Percentiles rank a stretch among this genome's conserved stretches.
Evolutionary conservation across 1,140 invertebrate genomes (phyloP).

Genomic region (Lucilia sericata): DNA sequence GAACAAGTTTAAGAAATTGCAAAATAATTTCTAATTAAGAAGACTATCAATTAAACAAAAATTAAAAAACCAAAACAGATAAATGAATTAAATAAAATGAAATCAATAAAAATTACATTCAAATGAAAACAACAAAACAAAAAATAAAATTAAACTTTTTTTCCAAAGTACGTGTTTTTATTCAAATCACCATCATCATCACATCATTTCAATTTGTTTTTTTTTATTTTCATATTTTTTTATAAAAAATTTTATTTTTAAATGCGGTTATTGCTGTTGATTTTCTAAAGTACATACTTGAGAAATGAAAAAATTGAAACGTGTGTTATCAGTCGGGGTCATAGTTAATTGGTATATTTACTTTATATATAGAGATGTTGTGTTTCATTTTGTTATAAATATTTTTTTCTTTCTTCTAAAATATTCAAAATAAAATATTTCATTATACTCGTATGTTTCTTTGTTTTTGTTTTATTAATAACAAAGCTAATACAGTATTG

Average conservation of each 20-base stretch:
- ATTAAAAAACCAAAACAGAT: too few relatives aligned
- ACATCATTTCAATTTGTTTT: not conserved
- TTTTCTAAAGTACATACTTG: constrained; percentile 21
- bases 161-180: constrained; percentile 13
- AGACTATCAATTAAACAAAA: constrained; percentile 20
- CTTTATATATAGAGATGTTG: not conserved
- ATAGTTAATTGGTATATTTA: constrained; percentile 37
- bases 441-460: not conserved
- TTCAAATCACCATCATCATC: constrained; percentile 6
- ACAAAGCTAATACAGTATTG: too few relatives aligned
- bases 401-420: not conserved
- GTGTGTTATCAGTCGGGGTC: constrained; percentile 35
- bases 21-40: constrained; percentile 24
- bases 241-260: not conserved
- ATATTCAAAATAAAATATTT: constrained; percentile 16
- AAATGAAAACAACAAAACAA: not conserved
- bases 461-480: not conserved
- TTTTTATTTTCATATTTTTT: not conserved
- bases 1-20: not conserved
- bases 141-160: not conserved
- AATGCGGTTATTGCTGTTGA: not conserved
- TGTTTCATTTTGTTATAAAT: constrained; percentile 22
- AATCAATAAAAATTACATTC: constrained; percentile 21
- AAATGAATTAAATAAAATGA: not conserved
- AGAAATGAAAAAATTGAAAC: constrained; percentile 11